Conservation (phyloP, 2,113 vertebrate genomes). For the Vidua chalybeata region DNA sequence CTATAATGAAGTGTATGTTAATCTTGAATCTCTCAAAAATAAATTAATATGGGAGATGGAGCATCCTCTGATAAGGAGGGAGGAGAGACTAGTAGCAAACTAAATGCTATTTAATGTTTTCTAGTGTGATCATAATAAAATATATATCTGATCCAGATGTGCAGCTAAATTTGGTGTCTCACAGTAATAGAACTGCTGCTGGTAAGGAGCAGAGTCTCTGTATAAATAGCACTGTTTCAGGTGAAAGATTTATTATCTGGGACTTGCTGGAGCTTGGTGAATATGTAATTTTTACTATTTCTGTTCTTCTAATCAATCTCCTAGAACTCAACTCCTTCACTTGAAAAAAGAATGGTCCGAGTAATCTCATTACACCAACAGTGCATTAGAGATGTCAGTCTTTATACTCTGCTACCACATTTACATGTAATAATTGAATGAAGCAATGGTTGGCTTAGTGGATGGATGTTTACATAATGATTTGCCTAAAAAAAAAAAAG, state of each 20-base stretch:
- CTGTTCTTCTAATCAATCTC: background rate
- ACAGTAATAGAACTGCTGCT: background rate
- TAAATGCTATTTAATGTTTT: background rate
- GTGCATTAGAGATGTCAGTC: background rate
- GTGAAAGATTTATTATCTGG: background rate
- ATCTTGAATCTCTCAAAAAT: background rate
- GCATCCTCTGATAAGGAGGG: background rate
- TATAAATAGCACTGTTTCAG: background rate
- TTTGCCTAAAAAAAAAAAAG: background rate
- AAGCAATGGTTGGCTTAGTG: background rate
- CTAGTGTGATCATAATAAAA: background rate
- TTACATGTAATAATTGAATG: background rate
- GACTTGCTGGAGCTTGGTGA: background rate
- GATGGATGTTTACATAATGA: background rate
- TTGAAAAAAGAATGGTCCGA: background rate
- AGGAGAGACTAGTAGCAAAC: background rate
- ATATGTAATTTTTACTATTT: background rate
- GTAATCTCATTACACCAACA: background rate
- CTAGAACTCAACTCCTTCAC: background rate
- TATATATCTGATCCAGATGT: background rate
- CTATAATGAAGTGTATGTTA: background rate
- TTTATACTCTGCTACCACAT: background rate
- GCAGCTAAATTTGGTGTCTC: background rate
- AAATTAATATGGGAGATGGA: background rate
- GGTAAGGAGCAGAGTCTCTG: background rate